Evolutionary conservation across 1,140 invertebrate genomes (phyloP), one percentile per base, ranked within the genome.

Genomic region (Drosophila rhopaloa): DNA sequence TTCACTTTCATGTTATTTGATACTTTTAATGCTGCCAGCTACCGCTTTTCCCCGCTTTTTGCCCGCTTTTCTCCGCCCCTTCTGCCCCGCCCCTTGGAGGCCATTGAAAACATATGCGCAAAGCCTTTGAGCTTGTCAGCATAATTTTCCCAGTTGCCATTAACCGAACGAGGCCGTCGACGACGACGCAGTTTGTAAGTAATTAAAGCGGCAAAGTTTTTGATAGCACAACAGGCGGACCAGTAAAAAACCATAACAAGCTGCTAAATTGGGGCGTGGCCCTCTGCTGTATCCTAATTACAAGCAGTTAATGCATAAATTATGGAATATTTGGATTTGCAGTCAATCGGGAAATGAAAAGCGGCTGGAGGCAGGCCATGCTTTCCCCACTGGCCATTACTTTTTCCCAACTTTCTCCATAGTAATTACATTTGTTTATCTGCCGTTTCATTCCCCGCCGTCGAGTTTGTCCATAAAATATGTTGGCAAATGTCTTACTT

Each of bases 1-100:
- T 89, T 88, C 65, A 63, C 79, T 88, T 88, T 79, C 79, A 75
- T 83, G 84, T 89, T 89, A 88, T 89, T 88, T 79, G 84, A 88
- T 88, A 89, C 84, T 71, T 83, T 83, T 79, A 67, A 79, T 67
- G 67, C 61, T 43, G 55, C 35, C 32, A 41, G 60, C 43, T 19
- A 37, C 24, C 44, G 48, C 16, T 35, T 4, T 13, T 27, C 1
- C 38, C 37, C 29, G 29, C 29, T 32, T 32, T 32, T 32, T 0
- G n/a, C 0, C 29, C 29, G 5, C 29, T 8, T 32, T 7, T 2
- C 24, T 4, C 24, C 24, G 29, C 29, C 6, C 11, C 46, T 9
- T 9, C 41, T 14, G 16, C n/a, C 37, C 38, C 58, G 57, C 16
- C 32, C 41, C 48, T 54, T 24, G 48, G 50, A 74, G 81, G 76